Evolutionary conservation across 2,888 invertebrate genomes (phyloP), one percentile per base, ranked within the genome.

Genomic region (Lasioglossum figueresi): DNA sequence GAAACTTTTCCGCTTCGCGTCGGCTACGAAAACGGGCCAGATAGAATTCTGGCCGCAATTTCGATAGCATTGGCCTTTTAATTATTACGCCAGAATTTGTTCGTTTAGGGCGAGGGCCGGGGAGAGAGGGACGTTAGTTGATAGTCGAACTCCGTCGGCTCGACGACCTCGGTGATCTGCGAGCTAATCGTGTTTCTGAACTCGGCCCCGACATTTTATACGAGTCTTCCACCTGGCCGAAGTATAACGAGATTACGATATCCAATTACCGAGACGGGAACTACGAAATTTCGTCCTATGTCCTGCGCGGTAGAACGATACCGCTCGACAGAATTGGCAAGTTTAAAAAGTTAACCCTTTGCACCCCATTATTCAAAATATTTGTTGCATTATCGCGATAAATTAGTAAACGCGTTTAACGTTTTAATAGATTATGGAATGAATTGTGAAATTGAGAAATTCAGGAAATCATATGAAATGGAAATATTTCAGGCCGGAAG

Each of bases 181-280:
- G 76, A 88, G 83, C 81, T 90, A 90, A 90, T 90, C 90, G 88
- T 88, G 87, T 90, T 90, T 87, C 88, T 88, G 87, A 90, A 88
- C 90, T 90, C 86, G 12, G 63, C 78, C 83, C 59, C 84, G 86
- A 88, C 89, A 87, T 90, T 90, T 90, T 90, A 89, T 90, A 86
- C 88, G 86, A 85, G 81, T 87, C 89, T 86, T 86, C 84, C 72
- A 84, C 81, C 82, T 79, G 74, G 85, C 83, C 63, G 31, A 81
- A 84, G 88, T 87, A 85, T 91, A 90, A 90, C 91, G 89, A 90
- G 91, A 90, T 90, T 90, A 90, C 91, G 89, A 90, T 90, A 90
- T 90, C 90, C 87, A 90, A 90, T 90, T 90, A 90, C 91, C 89
- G 83, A 76, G 83, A 78, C 48, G 75, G 82, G 40, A 59, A 84